Percentiles rank a stretch among this genome's conserved stretches.
Evolutionary conservation across 1,140 invertebrate species (phyloP).

Genomic region (Drosophila tristis): DNA sequence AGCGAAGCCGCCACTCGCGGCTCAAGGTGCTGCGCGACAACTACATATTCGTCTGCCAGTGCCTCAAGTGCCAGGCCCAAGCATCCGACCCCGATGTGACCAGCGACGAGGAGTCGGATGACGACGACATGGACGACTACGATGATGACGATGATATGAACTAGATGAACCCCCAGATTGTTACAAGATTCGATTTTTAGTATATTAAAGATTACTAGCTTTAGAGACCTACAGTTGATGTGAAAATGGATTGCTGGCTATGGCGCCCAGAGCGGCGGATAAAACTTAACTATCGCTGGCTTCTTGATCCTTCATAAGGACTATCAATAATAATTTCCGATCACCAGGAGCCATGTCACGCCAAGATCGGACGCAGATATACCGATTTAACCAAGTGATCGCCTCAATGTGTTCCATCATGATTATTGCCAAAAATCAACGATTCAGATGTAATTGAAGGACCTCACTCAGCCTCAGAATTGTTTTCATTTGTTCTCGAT

Average conservation of each 20-base stretch:
- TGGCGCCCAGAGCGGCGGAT: no score
- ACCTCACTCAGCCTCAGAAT: not conserved
- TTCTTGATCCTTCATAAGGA: no score
- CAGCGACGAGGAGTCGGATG: constrained; percentile 88
- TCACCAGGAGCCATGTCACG: no score
- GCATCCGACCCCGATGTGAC: constrained; percentile 92
- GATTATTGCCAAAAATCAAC: no score
- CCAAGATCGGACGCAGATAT: no score
- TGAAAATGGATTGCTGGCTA: no score
- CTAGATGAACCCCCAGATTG: constrained; percentile 24
- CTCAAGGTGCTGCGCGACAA: constrained; percentile 92
- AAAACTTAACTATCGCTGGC: no score
- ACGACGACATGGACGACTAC: constrained; percentile 76
- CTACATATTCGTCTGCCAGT: constrained; percentile 89
- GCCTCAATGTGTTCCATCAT: no score
- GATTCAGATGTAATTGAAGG: not conserved
- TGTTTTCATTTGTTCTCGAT: constrained; percentile 27
- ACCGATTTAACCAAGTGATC: no score
- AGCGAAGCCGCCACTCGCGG: constrained; percentile 93
- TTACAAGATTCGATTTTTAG: not conserved
- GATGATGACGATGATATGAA: constrained; percentile 73
- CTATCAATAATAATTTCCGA: no score
- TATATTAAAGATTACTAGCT: no score
- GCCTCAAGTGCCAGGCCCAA: constrained; percentile 91
- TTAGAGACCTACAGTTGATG: no score